Percentiles rank a stretch among this genome's conserved stretches.
Evolutionary conservation across 2,113 vertebrate species (phyloP).

Genomic region (Galbula dea): DNA sequence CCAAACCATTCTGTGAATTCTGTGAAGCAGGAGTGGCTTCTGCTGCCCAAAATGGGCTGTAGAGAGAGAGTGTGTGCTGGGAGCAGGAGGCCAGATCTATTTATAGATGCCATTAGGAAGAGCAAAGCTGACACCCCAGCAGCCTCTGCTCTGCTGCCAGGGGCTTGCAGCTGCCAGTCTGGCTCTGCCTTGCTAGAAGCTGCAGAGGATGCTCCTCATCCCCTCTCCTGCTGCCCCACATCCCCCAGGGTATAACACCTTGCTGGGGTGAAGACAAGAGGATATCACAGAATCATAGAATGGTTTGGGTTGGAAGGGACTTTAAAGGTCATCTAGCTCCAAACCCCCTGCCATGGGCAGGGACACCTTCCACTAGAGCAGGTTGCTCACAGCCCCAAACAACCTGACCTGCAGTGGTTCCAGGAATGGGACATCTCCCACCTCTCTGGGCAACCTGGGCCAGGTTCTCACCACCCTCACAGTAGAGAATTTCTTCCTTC

Average conservation of each 20-base stretch:
- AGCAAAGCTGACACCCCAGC: background rate
- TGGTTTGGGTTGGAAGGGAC: background rate
- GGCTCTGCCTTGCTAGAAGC: background rate
- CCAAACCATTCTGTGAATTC: too few relatives aligned
- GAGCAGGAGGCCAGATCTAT: background rate
- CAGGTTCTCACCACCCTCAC: background rate
- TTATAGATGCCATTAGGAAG: conserved; percentile 9
- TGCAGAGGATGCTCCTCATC: background rate
- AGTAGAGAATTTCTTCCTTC: background rate
- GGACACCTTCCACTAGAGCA: background rate
- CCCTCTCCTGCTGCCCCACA: background rate
- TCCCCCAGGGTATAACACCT: background rate
- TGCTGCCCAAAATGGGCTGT: background rate
- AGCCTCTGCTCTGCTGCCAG: background rate
- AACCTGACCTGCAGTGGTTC: background rate
- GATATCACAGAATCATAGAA: background rate
- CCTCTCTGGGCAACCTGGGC: background rate
- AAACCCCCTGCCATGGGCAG: background rate
- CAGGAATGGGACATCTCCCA: background rate
- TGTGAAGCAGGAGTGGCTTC: background rate
- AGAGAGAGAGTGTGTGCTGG: background rate
- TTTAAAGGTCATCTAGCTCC: background rate
- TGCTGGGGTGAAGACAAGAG: background rate
- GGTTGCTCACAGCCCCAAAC: background rate
- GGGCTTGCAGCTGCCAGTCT: background rate